Percentiles rank a stretch among this genome's conserved stretches.
Conservation (phyloP, 2,797 vertebrate genomes). For the Ctenosaura bakeri region DNA sequence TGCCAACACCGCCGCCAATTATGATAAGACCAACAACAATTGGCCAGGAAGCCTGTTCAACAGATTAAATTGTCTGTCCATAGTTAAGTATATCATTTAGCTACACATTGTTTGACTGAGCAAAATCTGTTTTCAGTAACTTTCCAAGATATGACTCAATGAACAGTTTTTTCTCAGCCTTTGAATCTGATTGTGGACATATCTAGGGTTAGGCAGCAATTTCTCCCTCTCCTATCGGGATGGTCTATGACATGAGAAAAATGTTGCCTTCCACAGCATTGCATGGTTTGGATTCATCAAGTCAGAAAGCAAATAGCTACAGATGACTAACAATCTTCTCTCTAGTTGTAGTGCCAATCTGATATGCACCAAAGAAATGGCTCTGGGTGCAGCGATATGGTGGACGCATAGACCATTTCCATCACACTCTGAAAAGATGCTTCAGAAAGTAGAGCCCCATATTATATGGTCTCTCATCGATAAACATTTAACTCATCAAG, state of each 20-base stretch:
- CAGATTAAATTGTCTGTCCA: background rate
- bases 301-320: background rate
- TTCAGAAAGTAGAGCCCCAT: background rate
- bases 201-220: background rate
- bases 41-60: background rate
- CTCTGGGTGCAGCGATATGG: background rate
- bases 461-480: background rate
- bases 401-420: background rate
- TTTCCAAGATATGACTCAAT: background rate
- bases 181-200: background rate
- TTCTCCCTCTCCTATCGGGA: too few relatives aligned
- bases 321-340: background rate
- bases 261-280: background rate
- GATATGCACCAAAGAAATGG: too few relatives aligned
- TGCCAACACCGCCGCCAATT: fast-evolving
- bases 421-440: background rate
- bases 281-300: background rate
- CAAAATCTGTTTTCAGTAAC: background rate
- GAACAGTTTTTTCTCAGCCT: background rate
- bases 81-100: background rate
- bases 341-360: background rate
- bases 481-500: background rate
- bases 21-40: too few relatives aligned
- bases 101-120: background rate
- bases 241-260: background rate